Percentiles rank a stretch among this genome's conserved stretches.
Evolutionary conservation across 2,888 invertebrate genomes (phyloP).

Genomic region (Eudasyphora cyanicolor): DNA sequence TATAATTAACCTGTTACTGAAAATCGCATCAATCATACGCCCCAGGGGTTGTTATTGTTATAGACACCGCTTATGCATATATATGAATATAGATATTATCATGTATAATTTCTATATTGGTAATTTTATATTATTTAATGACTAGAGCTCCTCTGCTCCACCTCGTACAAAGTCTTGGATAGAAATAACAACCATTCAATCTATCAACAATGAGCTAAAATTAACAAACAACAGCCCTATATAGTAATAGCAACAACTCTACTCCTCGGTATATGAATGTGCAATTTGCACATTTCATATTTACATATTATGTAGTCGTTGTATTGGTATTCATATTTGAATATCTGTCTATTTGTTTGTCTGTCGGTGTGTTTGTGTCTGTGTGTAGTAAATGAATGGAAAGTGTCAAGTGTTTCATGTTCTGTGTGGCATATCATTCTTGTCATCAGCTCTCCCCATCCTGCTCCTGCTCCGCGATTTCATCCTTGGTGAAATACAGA

Average conservation of each 20-base stretch:
- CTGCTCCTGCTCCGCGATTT: background rate
- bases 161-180: too few relatives aligned
- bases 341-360: background rate
- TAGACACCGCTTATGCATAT: background rate
- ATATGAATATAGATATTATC: too few relatives aligned
- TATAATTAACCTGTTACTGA: too few relatives aligned
- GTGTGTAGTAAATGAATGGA: background rate
- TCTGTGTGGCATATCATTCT: background rate
- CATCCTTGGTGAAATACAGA: background rate
- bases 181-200: background rate
- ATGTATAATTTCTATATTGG: too few relatives aligned
- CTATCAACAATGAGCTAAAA: background rate
- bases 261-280: background rate
- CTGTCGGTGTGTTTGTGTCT: background rate
- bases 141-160: background rate
- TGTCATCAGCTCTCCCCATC: background rate
- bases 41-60: too few relatives aligned
- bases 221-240: background rate
- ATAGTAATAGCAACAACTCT: background rate
- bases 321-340: too few relatives aligned
- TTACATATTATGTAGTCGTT: background rate
- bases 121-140: background rate
- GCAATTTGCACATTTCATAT: too few relatives aligned
- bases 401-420: constrained; percentile 4
- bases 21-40: too few relatives aligned